Base-by-base conservation (phyloP, 2,113 vertebrate species). In the Takifugu bimaculatus region DNA sequence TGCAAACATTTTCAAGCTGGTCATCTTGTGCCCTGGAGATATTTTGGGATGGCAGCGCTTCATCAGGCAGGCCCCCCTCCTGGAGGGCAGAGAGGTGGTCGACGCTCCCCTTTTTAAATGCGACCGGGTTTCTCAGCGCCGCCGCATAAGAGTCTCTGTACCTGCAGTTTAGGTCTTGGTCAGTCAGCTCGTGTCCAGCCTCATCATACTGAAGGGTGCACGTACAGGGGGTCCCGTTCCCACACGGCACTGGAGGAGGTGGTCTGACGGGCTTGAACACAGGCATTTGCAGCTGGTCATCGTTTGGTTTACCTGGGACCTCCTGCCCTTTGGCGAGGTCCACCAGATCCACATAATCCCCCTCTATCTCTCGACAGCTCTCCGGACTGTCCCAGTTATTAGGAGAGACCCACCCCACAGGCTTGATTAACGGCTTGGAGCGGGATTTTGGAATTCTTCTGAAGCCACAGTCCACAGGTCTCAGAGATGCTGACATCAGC, bases 301-400 rank as follows among this genome's bases (percentile, higher is more conserved):
- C 61, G 63, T 63, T 67, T 13, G 59, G 65, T 62, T 79, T 74
- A 15, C 55, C 55, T 12, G 70, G 61, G 45, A 55, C 63, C 12
- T 85, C 83, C 27, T 82, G 88, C 4, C 89, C 90, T 76, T 87
- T 92, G n/a, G 90, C 75, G 6, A 91, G 88, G 50, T 93, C 92
- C 68, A 97, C 79, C 42, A 98, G 90, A 62, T 95, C 92, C n/a
- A 99, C 95, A 1, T 98, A 98, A 53, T 98, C 96, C 1, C 96
- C 96, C 65, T 94, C 94, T 26, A 93, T 83, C 64, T 93, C 90
- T 65, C 83, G 87, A 79, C 80, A 88, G 63, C 14, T 35, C 14
- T 54, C 75, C 83, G 11, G 80, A 52, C 85, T 90, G 45, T 91
- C 83, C 5, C 89, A 90, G 29, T 88, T 84, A 50, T 91, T 92